phyloP scores from a whole-genome alignment of 2,888 invertebrate species.

The Dynastes maya region DNA sequence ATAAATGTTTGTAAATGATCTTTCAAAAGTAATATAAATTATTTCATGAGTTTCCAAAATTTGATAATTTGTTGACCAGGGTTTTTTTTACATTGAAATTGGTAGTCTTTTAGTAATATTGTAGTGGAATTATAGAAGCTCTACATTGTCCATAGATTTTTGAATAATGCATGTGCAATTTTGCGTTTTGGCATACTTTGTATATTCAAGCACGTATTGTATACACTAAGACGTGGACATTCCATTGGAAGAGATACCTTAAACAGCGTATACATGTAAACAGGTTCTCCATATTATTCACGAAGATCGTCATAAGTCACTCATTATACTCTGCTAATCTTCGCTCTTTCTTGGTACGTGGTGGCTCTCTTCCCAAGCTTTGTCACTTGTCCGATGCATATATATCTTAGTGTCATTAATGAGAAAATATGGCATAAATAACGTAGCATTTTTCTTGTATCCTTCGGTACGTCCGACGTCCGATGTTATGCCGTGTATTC shows the following conservation, averaged over 20 bases:
- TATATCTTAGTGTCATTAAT: slow-evolving; percentile 61
- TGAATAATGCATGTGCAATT: no score
- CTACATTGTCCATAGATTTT: no score
- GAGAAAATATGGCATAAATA: slow-evolving; percentile 62
- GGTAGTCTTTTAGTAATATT: no score
- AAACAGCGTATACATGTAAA: slow-evolving; percentile 51
- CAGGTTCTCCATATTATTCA: slow-evolving; percentile 60
- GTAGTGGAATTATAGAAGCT: no score
- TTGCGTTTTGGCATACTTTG: slow-evolving; percentile 1
- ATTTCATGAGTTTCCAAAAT: no score
- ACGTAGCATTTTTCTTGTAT: slow-evolving; percentile 52
- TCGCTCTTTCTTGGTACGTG: slow-evolving; percentile 55
- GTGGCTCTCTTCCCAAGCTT: slow-evolving; percentile 58
- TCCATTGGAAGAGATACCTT: slow-evolving; percentile 36
- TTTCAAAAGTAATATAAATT: no score
- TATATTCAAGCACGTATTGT: slow-evolving; percentile 8
- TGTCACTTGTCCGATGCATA: slow-evolving; percentile 59
- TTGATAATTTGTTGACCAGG: no score
- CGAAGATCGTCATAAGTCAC: slow-evolving; percentile 61
- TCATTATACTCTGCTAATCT: slow-evolving; percentile 60
- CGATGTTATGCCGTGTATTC: slow-evolving; percentile 50
- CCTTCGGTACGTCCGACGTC: slow-evolving; percentile 48
- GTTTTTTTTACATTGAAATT: no score
- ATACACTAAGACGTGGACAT: slow-evolving; percentile 29
- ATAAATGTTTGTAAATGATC: no score